phyloP scores from a whole-genome alignment of 2,888 invertebrate genomes.

The Lepas anatifera region DNA sequence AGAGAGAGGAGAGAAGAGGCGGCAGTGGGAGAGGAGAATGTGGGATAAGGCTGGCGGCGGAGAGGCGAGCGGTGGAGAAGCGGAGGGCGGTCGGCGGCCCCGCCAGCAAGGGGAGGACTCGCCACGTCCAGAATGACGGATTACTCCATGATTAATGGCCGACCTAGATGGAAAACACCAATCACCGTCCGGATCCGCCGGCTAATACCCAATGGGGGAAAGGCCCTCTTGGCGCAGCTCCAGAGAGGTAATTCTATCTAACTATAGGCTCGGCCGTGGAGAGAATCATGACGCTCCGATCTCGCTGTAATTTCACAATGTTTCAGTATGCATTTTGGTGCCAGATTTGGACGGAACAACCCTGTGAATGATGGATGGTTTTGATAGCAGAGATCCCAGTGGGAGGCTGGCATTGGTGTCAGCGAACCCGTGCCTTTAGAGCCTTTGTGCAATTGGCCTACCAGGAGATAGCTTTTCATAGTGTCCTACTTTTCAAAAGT shows the following conservation, averaged over 20 bases:
- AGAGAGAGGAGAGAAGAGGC: neutral
- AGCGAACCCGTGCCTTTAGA: too few species aligned
- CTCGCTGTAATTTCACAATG: neutral
- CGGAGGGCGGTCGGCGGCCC: neutral
- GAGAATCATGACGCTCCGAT: neutral
- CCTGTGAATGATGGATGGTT: neutral
- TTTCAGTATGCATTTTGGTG: neutral
- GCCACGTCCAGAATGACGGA: constrained; percentile 8
- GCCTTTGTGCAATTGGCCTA: too few species aligned
- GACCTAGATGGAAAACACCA: constrained; percentile 7
- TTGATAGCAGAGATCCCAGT: neutral
- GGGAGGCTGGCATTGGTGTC: neutral
- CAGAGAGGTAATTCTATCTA: constrained; percentile 9
- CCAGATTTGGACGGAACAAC: neutral
- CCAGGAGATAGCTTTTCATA: too few species aligned
- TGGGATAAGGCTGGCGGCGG: neutral
- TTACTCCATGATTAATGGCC: constrained; percentile 7
- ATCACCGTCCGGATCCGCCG: constrained; percentile 2
- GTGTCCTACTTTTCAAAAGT: too few species aligned
- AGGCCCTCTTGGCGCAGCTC: neutral
- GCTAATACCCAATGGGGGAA: constrained; percentile 5
- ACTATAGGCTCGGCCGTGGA: neutral
- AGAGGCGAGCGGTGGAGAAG: neutral
- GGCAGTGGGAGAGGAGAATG: neutral
- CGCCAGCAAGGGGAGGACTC: neutral